Conservation (phyloP, 1,140 invertebrate genomes). For the Saccostrea glomerata region DNA sequence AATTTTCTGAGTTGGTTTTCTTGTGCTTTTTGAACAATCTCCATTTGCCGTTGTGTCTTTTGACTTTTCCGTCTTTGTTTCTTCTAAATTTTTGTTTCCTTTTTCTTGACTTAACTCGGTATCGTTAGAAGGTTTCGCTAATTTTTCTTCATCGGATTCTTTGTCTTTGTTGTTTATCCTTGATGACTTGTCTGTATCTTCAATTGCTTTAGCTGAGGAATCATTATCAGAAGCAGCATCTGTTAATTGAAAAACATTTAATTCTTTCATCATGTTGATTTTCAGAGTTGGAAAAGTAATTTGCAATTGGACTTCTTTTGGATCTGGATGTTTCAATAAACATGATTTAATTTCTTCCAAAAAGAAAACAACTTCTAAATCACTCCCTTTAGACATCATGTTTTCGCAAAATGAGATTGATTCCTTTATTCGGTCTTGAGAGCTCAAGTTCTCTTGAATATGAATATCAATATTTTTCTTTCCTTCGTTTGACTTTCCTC, state of each 20-base stretch:
- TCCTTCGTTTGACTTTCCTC: neutral
- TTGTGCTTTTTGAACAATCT: too few relatives aligned
- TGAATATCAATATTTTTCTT: neutral
- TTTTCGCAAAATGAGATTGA: constrained; percentile 13
- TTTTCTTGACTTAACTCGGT: too few relatives aligned
- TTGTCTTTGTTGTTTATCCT: neutral
- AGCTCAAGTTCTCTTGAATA: neutral
- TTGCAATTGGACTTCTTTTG: neutral
- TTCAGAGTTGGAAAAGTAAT: neutral
- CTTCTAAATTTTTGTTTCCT: too few relatives aligned
- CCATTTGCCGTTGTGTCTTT: too few relatives aligned
- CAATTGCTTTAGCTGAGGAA: neutral
- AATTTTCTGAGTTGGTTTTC: too few relatives aligned
- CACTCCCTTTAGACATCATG: neutral
- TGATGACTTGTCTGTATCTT: neutral
- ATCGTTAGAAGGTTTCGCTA: too few relatives aligned
- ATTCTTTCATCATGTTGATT: neutral
- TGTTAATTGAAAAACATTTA: neutral
- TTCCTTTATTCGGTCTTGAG: neutral
- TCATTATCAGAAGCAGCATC: neutral
- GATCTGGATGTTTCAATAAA: neutral
- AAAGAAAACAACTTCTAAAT: constrained; percentile 4
- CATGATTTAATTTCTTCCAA: neutral
- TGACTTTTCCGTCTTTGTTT: too few relatives aligned
- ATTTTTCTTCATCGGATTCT: neutral